phyloP scores from a whole-genome alignment of 1,140 invertebrate genomes.

The Teleopsis dalmanni region DNA sequence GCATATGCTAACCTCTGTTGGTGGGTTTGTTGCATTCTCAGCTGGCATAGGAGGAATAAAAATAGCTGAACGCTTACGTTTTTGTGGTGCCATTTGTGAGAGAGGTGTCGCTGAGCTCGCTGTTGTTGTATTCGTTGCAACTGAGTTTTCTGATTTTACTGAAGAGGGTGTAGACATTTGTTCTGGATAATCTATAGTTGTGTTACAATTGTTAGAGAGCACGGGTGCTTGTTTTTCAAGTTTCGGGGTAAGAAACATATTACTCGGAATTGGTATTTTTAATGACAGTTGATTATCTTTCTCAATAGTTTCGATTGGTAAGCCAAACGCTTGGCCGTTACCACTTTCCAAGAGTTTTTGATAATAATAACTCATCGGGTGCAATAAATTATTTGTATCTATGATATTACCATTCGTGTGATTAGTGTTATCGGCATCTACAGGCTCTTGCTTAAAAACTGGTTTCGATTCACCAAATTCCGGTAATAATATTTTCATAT shows the following conservation, averaged over 20 bases:
- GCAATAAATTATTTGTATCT: conserved; percentile 42
- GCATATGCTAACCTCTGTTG: conserved; percentile 79
- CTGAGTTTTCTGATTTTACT: conserved; percentile 23
- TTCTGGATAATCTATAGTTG: conserved; percentile 13
- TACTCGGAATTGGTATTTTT: conserved; percentile 37
- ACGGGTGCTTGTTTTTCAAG: not conserved
- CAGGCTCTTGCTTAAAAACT: not conserved
- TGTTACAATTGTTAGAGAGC: not conserved
- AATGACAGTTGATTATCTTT: conserved; percentile 39
- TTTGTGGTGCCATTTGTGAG: conserved; percentile 48
- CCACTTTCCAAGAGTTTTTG: conserved; percentile 54
- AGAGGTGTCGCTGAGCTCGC: conserved; percentile 15
- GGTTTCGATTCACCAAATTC: conserved; percentile 33
- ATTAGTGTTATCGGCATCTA: too few relatives aligned
- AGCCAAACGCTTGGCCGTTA: conserved; percentile 13
- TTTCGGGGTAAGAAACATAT: conserved; percentile 20
- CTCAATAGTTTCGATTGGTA: conserved; percentile 35
- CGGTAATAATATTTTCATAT: conserved; percentile 18
- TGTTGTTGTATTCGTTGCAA: conserved; percentile 14
- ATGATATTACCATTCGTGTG: too few relatives aligned
- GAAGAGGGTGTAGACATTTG: conserved; percentile 10
- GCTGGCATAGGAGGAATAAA: conserved; percentile 71
- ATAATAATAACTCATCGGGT: conserved; percentile 66
- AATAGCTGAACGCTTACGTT: conserved; percentile 70
- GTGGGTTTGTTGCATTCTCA: conserved; percentile 62